Evolutionary conservation across 1,140 invertebrate species (phyloP).

Genomic region (honey bee (Apis mellifera)): Amel_HAv3.1 CM009931.2:22571501-22572000

Average conservation of each 20-base stretch:
- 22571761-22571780: neutral
- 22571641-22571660: constrained; percentile 48
- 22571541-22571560: constrained; percentile 61
- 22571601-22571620: neutral
- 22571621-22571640: constrained; percentile 52
- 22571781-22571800: neutral
- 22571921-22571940: no score
- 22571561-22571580: constrained; percentile 19
- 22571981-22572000: no score
- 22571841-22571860: constrained; percentile 62
- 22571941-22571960: no score
- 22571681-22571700: neutral
- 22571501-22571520: constrained; percentile 59
- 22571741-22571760: constrained; percentile 49
- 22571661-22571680: neutral
- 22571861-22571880: constrained; percentile 14
- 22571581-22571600: neutral
- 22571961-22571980: no score
- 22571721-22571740: constrained; percentile 20
- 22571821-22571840: constrained; percentile 67
- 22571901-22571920: neutral
- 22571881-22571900: no score
- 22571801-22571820: constrained; percentile 57
- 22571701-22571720: constrained; percentile 7
- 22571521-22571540: constrained; percentile 64